Conservation (phyloP, 35 echinoderm and acorn worm species). For the Diadema setosum region DNA sequence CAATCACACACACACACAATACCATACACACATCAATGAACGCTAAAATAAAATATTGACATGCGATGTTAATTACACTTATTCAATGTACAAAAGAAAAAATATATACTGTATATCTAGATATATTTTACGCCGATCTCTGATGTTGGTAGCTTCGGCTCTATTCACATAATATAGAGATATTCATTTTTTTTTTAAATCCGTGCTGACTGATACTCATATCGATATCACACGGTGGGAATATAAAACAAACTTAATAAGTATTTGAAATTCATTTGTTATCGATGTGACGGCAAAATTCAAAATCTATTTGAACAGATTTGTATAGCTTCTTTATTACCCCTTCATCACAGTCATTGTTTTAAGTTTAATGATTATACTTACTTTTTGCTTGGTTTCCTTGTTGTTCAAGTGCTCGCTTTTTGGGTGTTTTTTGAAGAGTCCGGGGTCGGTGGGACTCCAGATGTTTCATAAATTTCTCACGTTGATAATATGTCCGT, state of each 20-base stretch:
- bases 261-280: not conserved
- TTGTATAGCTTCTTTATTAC: not conserved
- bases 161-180: too few species aligned
- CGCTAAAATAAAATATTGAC: not conserved
- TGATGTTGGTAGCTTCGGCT: too few species aligned
- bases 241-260: not conserved
- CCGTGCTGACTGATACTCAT: not conserved
- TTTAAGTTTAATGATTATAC: not conserved
- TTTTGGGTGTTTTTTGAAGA: not conserved
- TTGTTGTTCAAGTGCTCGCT: not conserved
- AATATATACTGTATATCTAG: too few species aligned
- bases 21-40: not conserved
- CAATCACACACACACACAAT: not conserved
- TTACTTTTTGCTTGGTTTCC: not conserved
- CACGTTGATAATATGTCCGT: not conserved
- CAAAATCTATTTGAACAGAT: not conserved
- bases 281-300: not conserved
- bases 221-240: not conserved
- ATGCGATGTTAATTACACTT: too few species aligned
- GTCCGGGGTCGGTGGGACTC: not conserved
- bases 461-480: not conserved
- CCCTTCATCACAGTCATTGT: not conserved
- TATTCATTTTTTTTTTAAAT: not conserved
- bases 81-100: too few species aligned
- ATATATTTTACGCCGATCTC: too few species aligned